These are phyloP conservation scores for Heliconius sara DNA, from an alignment of 2,888 invertebrate genomes.

Conservation along the genomic window DNA sequence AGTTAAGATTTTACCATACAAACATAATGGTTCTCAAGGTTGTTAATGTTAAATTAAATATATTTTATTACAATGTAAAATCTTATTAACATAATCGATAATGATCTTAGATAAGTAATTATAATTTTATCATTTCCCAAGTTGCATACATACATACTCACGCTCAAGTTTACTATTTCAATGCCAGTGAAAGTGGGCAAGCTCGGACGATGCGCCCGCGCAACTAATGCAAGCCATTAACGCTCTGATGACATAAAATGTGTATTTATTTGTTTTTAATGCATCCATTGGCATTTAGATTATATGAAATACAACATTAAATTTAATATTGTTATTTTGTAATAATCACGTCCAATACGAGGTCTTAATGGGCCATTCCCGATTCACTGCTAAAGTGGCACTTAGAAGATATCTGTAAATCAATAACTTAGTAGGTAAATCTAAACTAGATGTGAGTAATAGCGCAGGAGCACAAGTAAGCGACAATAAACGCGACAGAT, in stretches of 20 bases:
- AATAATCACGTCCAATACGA: slow-evolving; percentile 13
- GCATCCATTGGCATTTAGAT: slow-evolving; percentile 28
- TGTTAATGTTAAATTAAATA: background rate
- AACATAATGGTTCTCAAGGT: background rate
- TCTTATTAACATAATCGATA: background rate
- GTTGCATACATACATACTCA: slow-evolving; percentile 18
- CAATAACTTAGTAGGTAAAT: background rate
- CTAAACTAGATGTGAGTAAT: background rate
- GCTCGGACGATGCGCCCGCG: slow-evolving; percentile 51
- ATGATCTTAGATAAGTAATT: slow-evolving; percentile 18
- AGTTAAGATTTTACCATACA: background rate
- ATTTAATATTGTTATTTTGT: slow-evolving; percentile 21
- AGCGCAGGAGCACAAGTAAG: too few relatives aligned
- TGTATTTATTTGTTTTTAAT: slow-evolving; percentile 41
- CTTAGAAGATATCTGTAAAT: background rate
- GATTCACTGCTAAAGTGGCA: slow-evolving; percentile 1
- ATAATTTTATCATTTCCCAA: slow-evolving; percentile 32
- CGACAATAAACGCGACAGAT: too few relatives aligned
- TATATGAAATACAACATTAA: slow-evolving; percentile 27
- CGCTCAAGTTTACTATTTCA: slow-evolving; percentile 54
- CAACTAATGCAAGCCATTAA: slow-evolving; percentile 41
- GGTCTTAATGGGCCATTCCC: background rate
- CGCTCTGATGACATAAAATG: slow-evolving; percentile 37
- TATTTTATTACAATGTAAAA: background rate
- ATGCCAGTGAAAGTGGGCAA: slow-evolving; percentile 73